These are phyloP conservation scores for Helicoverpa assulta DNA, from an alignment of 2,888 invertebrate genomes.

Conservation along the genomic window DNA sequence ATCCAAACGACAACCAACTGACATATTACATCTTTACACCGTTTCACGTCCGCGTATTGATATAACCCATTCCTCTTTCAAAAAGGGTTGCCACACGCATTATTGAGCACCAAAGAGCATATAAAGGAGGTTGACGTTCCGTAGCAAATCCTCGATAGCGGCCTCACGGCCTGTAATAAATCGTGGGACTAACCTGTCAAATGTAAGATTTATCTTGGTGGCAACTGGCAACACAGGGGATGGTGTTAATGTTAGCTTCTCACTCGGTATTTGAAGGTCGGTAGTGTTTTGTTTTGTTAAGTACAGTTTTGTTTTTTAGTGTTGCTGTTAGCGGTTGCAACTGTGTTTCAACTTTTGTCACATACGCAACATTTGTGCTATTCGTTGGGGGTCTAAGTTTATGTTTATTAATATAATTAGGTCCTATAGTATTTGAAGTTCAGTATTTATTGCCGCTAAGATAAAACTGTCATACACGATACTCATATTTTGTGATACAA, in stretches of 20 bases:
- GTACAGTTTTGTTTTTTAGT: constrained; percentile 13
- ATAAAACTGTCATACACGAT: no score
- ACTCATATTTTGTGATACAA: no score
- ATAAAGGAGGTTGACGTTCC: constrained; percentile 38
- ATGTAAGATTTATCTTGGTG: constrained; percentile 54
- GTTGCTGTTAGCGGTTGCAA: neutral
- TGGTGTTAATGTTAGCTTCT: constrained; percentile 21
- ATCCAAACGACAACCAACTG: neutral
- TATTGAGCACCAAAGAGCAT: constrained; percentile 51
- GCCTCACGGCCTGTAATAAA: constrained; percentile 54
- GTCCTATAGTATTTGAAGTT: no score
- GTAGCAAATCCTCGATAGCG: constrained; percentile 50
- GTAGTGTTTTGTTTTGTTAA: constrained; percentile 5
- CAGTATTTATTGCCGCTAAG: no score
- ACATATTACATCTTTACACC: constrained; percentile 21
- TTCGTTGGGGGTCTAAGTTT: no score
- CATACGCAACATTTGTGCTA: no score
- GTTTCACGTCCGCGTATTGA: constrained; percentile 25
- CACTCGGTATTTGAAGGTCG: constrained; percentile 6
- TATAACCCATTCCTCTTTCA: constrained; percentile 20
- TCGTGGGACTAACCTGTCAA: constrained; percentile 59
- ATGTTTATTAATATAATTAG: no score
- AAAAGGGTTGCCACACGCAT: constrained; percentile 41
- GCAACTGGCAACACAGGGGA: constrained; percentile 38
- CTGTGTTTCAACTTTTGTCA: neutral